Evolutionary conservation across 1,140 invertebrate species (phyloP).

Genomic region (Microplitis demolitor): DNA sequence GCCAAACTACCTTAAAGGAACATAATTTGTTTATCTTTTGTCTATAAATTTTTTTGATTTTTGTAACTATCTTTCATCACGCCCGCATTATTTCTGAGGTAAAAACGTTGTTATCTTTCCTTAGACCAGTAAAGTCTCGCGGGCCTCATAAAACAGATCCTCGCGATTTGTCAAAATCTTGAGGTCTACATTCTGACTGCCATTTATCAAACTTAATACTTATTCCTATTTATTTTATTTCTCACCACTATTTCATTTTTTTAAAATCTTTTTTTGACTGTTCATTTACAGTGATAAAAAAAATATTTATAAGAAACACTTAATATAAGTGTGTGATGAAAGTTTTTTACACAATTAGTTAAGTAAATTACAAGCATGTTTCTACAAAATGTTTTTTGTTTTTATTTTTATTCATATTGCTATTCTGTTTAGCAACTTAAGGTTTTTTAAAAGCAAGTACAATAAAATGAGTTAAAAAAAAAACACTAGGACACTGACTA

Average conservation of each 20-base stretch:
- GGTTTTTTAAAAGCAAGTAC: background rate
- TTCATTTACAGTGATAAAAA: too few relatives aligned
- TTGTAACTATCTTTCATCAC: background rate
- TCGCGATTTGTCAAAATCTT: constrained; percentile 8
- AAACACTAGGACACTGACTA: too few relatives aligned
- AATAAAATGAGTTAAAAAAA: background rate
- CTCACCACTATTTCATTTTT: too few relatives aligned
- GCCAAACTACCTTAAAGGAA: too few relatives aligned
- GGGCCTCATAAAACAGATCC: constrained; percentile 15
- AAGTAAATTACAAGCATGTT: too few relatives aligned
- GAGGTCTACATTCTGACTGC: background rate
- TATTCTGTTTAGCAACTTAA: background rate
- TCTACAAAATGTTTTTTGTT: too few relatives aligned
- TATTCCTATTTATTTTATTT: too few relatives aligned
- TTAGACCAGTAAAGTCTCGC: background rate
- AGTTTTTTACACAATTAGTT: too few relatives aligned
- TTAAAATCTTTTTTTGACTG: too few relatives aligned
- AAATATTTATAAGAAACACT: too few relatives aligned
- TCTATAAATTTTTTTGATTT: background rate
- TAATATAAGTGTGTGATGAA: too few relatives aligned
- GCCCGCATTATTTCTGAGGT: background rate
- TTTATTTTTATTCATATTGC: background rate
- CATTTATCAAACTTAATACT: background rate
- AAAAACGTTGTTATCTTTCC: background rate
- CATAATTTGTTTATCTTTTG: too few relatives aligned